phyloP scores from a whole-genome alignment of 1,140 invertebrate genomes.

The Manduca sexta region DNA sequence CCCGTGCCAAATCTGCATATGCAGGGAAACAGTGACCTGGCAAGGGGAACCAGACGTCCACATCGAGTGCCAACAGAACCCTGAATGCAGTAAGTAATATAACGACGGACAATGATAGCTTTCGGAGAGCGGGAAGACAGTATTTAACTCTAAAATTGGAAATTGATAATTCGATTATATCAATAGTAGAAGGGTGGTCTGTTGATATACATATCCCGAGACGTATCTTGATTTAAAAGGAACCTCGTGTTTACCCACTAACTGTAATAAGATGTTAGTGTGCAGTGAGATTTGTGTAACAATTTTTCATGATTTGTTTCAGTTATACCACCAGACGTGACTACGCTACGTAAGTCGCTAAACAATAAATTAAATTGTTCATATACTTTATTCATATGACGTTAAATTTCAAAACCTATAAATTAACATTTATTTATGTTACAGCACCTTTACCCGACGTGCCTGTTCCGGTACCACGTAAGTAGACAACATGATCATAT shows the following conservation, averaged over 20 bases:
- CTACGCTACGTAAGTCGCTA: conserved; percentile 16
- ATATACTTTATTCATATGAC: too few species aligned
- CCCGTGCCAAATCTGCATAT: conserved; percentile 53
- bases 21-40: conserved; percentile 19
- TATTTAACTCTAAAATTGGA: too few species aligned
- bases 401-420: background rate
- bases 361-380: too few species aligned
- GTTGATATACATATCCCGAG: too few species aligned
- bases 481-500: conserved; percentile 7
- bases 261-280: background rate
- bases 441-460: conserved; percentile 24
- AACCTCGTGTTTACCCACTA: background rate
- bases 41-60: conserved; percentile 26
- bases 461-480: conserved; percentile 19
- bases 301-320: conserved; percentile 5
- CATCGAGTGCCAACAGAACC: conserved; percentile 26
- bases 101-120: too few species aligned
- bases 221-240: too few species aligned
- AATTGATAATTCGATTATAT: too few species aligned
- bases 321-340: conserved; percentile 16
- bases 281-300: background rate
- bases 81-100: conserved; percentile 27
- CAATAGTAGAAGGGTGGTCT: too few species aligned
- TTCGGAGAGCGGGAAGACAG: too few species aligned
- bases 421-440: conserved; percentile 2